Conservation (phyloP, 2,888 invertebrate genomes). For the Drosophila mimetica region DNA sequence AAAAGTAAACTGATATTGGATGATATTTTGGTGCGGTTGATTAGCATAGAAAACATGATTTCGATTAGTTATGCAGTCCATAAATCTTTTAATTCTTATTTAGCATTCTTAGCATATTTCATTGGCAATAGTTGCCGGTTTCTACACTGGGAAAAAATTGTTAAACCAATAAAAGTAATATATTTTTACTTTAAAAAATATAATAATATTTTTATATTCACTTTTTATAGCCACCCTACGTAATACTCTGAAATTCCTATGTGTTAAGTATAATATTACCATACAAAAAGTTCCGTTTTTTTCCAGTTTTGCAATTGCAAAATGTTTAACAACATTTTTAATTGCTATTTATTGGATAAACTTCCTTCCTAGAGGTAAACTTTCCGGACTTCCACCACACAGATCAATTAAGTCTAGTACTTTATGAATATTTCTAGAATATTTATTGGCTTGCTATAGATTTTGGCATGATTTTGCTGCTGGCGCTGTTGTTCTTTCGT, state of each 20-base stretch:
- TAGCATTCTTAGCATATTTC: slow-evolving; percentile 12
- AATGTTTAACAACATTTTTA: background rate
- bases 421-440: slow-evolving; percentile 37
- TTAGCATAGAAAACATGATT: slow-evolving; percentile 40
- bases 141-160: background rate
- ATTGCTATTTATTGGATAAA: slow-evolving; percentile 19
- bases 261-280: background rate
- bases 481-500: slow-evolving; percentile 25
- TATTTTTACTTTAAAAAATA: no score
- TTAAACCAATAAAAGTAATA: no score
- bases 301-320: background rate
- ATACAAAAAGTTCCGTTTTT: background rate
- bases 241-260: no score
- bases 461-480: slow-evolving; percentile 44
- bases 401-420: slow-evolving; percentile 35
- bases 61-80: slow-evolving; percentile 16
- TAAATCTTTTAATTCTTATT: slow-evolving; percentile 19
- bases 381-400: slow-evolving; percentile 11
- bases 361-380: slow-evolving; percentile 13
- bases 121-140: background rate
- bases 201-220: no score
- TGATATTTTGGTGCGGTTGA: slow-evolving; percentile 12
- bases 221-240: no score
- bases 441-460: slow-evolving; percentile 53
- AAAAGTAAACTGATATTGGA: slow-evolving; percentile 22